Evolutionary conservation across 2,797 vertebrate genomes (phyloP), one percentile per base, ranked within the genome.

Genomic region (Crenichthys baileyi): DNA sequence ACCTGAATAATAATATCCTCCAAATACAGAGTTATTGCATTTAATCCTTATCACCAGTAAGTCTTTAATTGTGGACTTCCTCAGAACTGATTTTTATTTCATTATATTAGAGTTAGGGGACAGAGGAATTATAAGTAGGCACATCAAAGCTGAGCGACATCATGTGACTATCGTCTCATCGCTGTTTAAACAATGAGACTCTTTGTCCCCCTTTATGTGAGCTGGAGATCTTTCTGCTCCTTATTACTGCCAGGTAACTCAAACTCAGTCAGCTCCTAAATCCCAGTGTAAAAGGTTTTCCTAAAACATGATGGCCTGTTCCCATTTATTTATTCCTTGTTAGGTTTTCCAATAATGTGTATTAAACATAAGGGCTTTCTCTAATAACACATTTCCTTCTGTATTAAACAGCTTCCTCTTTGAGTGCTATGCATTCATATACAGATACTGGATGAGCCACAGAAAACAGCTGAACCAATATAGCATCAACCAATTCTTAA

Each of bases 221-320:
- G 74, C 77, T n/a, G 61, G 71, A 70, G 82, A 60, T 56, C 79
- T 20, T 78, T 71, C 65, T 82, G 78, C 80, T 78, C 50, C 83
- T 89, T 73, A 85, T 84, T 80, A 80, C 61, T 24, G 63, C 75
- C 85, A 87, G 87, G 86, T 85, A 78, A 53, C 67, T 80, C n/a
- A 65, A 77, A 75, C 63, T 70, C 73, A 68, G 63, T 72, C 75
- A 63, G 36, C 20, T 67, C 36, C 36, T 36, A 41, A 22, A 9
- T 41, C 20, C 9, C 20, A 41, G 20, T 24, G 12, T 67, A 18
- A 36, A 41, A 24, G 16, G 8, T 24, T 41, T 65, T 65, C 36
- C 63, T 16, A 65, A 39, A 8, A 65, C 0, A 65, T 8, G 18
- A 65, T 65, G 63, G 31, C 36, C 22, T 11, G 31, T 39, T 7